A percentile compares a stretch with the other conserved stretches of the same genome.
These are phyloP conservation scores for Zaprionus ornatus DNA, from an alignment of 1,140 invertebrate species.

Conservation along the genomic window DNA sequence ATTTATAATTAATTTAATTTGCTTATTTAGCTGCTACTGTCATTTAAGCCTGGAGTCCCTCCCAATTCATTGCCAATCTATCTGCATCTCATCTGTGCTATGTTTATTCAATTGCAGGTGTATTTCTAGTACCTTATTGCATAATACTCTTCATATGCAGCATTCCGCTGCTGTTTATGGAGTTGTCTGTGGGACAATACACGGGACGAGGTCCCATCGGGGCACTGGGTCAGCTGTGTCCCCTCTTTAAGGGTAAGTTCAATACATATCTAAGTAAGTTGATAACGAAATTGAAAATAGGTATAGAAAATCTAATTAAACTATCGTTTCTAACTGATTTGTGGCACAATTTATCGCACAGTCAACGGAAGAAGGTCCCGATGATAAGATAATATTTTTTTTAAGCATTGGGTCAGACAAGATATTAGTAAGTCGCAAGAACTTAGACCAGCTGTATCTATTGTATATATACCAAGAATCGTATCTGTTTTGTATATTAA, in stretches of 20 bases:
- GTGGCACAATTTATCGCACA: not conserved
- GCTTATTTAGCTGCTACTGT: conserved; percentile 67
- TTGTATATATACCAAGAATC: not conserved
- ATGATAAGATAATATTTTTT: conserved; percentile 8
- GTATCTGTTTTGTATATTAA: not conserved
- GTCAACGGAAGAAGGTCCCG: not conserved
- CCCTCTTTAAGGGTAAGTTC: conserved; percentile 91
- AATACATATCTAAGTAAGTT: not conserved
- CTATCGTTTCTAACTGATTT: not conserved
- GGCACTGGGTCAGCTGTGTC: conserved; percentile 92
- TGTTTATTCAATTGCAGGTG: conserved; percentile 86
- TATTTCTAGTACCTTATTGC: conserved; percentile 93
- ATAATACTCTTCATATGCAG: conserved; percentile 92
- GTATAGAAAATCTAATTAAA: conserved; percentile 2
- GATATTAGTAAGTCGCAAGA: conserved; percentile 2
- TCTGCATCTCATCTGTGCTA: conserved; percentile 19
- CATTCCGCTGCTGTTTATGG: conserved; percentile 93
- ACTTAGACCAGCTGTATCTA: not conserved
- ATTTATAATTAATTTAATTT: conserved; percentile 81
- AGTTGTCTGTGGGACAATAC: conserved; percentile 92
- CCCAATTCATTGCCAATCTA: not conserved
- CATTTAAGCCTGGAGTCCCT: conserved; percentile 10
- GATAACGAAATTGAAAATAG: conserved; percentile 1
- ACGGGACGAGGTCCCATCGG: conserved; percentile 92
- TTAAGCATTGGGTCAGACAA: not conserved